A percentile compares a stretch with the other conserved stretches of the same genome.
These are phyloP conservation scores for Columba janthina DNA, from an alignment of 2,113 vertebrate genomes.

Conservation along the genomic window DNA sequence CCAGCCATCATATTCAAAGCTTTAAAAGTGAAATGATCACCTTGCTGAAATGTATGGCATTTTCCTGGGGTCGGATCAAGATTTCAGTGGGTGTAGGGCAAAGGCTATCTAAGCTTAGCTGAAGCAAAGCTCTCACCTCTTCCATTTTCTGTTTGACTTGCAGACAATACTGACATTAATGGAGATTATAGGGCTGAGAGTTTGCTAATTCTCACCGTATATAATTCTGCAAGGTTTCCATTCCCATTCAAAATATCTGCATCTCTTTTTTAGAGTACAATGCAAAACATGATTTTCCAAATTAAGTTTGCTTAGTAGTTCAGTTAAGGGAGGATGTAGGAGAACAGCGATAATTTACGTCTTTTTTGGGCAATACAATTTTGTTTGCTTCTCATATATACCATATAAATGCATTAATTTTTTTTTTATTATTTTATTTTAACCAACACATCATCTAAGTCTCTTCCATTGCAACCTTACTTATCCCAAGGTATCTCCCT, in stretches of 20 bases:
- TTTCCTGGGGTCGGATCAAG: not conserved
- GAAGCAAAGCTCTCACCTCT: not conserved
- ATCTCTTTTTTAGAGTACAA: not conserved
- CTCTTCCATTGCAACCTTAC: not conserved
- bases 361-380: not conserved
- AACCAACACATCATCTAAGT: not conserved
- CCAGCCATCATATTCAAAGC: not conserved
- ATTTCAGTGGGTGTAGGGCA: not conserved
- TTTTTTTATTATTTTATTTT: not conserved
- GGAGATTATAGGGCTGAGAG: not conserved
- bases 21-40: not conserved
- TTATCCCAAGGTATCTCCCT: not conserved
- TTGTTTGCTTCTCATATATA: not conserved
- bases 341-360: not conserved
- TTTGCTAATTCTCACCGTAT: not conserved
- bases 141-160: not conserved
- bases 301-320: not conserved
- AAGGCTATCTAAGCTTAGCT: not conserved
- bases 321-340: not conserved
- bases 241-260: not conserved
- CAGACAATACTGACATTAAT: not conserved
- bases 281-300: not conserved
- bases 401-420: not conserved
- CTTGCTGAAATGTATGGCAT: not conserved
- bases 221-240: fast-evolving